Base-by-base conservation (phyloP, 2,888 invertebrate genomes). In the Boloria euphrosyne region DNA sequence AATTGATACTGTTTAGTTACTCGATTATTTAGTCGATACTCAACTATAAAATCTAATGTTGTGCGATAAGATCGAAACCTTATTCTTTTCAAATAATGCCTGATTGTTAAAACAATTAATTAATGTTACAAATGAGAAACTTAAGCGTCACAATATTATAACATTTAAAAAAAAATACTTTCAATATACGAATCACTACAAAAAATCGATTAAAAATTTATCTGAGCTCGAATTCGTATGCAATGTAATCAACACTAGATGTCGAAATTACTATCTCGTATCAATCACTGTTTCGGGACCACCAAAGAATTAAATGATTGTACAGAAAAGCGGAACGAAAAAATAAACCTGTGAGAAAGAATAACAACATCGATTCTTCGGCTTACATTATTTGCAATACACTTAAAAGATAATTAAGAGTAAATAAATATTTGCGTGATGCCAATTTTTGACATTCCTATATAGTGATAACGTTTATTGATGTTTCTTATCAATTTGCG, bases 201-300 rank as follows among this genome's bases (percentile, higher is more conserved):
- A 38, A 16, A 55, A 55, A 14, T 6, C 17, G 13, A 7, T 18
- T 44, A 44, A 13, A 44, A 58, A 27, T 22, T 16, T 10, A 10
- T 17, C 22, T 43, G 49, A 65, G 66, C 59, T 57, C 47, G 66
- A 69, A 63, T 71, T 71, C 62, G 64, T 65, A 69, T 67, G 38
- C 46, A 66, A 59, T 57, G 22, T 61, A 67, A 69, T 65, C 52
- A 63, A 60, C 44, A 59, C 18, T 66, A 64, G 54, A 69, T 22
- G 66, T 69, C 69, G 52, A 65, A 60, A 69, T 67, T 52, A 64
- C 27, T 62, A 69, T 71, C 71, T 70, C 51, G 63, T 66, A 68
- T 66, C 67, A 67, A 71, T 67, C 66, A 65, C 54, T 67, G 51
- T 53, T 59, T 66, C 67, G 38, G 49, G 70, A 71, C 66, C 62